Percentiles rank a stretch among this genome's conserved stretches.
Evolutionary conservation across 2,888 invertebrate genomes (phyloP).

Genomic region (Eupithecia insigniata): DNA sequence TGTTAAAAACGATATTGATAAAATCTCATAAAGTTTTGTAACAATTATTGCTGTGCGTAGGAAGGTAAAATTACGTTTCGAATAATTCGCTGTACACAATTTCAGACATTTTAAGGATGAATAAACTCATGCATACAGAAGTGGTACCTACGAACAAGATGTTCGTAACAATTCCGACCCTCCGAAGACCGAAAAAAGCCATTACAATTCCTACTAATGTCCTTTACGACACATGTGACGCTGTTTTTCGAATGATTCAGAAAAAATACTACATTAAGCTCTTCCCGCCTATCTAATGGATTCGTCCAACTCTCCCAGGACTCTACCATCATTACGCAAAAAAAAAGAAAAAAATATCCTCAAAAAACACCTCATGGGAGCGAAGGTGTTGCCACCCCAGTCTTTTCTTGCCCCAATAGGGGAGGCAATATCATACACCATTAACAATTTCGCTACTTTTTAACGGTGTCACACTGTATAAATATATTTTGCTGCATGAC

Average conservation of each 20-base stretch:
- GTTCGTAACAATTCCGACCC: slow-evolving; percentile 36
- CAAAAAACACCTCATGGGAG: slow-evolving; percentile 80
- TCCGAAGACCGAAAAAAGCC: slow-evolving; percentile 53
- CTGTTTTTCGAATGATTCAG: slow-evolving; percentile 66
- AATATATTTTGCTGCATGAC: slow-evolving; percentile 56
- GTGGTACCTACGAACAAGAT: slow-evolving; percentile 17
- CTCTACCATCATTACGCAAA: slow-evolving; percentile 80
- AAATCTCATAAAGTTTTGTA: background rate
- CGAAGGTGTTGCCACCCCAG: slow-evolving; percentile 81
- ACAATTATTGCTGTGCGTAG: background rate
- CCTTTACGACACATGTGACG: slow-evolving; percentile 69
- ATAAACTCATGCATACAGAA: slow-evolving; percentile 14
- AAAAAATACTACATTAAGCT: slow-evolving; percentile 79
- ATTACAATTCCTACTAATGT: slow-evolving; percentile 69
- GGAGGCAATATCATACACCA: slow-evolving; percentile 86
- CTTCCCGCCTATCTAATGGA: slow-evolving; percentile 83
- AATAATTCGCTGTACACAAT: background rate
- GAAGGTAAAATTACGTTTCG: background rate
- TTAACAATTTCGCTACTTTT: slow-evolving; percentile 84
- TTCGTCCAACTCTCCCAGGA: slow-evolving; percentile 82
- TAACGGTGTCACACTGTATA: slow-evolving; percentile 81
- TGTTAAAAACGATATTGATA: background rate
- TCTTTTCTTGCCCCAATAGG: slow-evolving; percentile 80
- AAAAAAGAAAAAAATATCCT: slow-evolving; percentile 68
- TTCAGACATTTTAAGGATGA: background rate